phyloP scores from a whole-genome alignment of 2,797 vertebrate genomes.

The Crocodylus rhombifer region DNA sequence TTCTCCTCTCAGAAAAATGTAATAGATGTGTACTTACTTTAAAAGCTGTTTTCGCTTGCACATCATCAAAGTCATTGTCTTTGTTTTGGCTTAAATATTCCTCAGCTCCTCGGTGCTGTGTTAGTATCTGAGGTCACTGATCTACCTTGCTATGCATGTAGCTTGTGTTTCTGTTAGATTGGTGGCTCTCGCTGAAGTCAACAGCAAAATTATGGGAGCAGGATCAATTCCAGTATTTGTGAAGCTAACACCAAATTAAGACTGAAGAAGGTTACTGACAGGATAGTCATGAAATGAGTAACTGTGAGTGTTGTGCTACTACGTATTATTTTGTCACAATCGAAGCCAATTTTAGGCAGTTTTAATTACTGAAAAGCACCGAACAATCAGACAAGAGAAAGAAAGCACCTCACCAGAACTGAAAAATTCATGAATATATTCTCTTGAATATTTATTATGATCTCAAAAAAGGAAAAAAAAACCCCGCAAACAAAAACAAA shows the following conservation, averaged over 20 bases:
- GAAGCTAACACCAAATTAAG: fast-evolving
- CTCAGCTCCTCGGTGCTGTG: too few relatives aligned
- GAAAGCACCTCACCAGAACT: constrained; percentile 32
- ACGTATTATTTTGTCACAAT: background rate
- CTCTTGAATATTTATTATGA: constrained; percentile 90
- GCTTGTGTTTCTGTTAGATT: background rate
- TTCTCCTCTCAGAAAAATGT: background rate
- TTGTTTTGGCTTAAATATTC: background rate
- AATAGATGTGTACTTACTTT: background rate
- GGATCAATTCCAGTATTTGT: background rate
- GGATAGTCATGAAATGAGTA: background rate
- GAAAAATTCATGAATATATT: constrained; percentile 84
- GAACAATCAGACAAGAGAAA: background rate
- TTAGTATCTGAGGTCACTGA: background rate
- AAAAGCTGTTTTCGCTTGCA: background rate
- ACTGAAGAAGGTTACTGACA: background rate
- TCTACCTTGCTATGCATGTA: background rate
- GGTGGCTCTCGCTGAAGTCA: background rate
- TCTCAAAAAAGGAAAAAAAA: constrained; percentile 80
- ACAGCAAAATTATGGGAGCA: background rate
- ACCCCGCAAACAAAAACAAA: constrained; percentile 78
- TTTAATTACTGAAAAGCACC: background rate
- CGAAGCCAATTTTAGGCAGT: background rate
- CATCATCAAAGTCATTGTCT: background rate
- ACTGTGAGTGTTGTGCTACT: background rate